Base-by-base conservation (phyloP, 2,113 vertebrate genomes). In the Scomber scombrus region DNA sequence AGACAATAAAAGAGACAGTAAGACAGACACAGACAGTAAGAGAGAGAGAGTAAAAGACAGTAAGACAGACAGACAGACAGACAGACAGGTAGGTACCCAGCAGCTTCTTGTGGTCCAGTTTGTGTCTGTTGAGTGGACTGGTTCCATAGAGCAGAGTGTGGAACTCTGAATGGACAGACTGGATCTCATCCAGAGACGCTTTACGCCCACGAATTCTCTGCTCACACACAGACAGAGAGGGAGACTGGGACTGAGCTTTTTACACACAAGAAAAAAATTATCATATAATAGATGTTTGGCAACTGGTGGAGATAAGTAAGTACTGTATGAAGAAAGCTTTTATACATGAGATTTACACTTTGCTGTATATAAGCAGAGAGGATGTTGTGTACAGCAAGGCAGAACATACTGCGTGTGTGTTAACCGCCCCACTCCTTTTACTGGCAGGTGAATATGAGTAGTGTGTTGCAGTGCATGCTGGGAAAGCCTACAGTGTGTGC, bases 51-150 rank as follows among this genome's bases (percentile, higher is more conserved):
- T 26, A 26, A 26, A 26, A 26, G 23, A 3, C 23, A 26, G 34
- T 3, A 34, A 57, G 21, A 50, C 55, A 58, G 31, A 57, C 14
- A 52, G 43, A 45, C 18, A 77, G 62, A 80, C 54, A 71, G 58
- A 45, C 40, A 56, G 55, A 61, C n/a, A 58, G 16, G 11, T 7
- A 23, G 16, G 13, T 92, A 93, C 92, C 92, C 55, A 93, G 80
- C 34, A 93, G 81, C 63, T 93, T 93, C 83, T 93, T 93, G 86
- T 93, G 92, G 89, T 93, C 92, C 85, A 93, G 89, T 29, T 93
- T 93, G 88, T 93, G 92, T 61, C 92, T 86, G 49, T 93, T 93
- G 19, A 93, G 92, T 0, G 92, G 92, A 46, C 92, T 93, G 75
- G 92, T 93, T 85, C 91, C 92, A 4, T 93, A 93, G 64, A 93